phyloP scores from a whole-genome alignment of 1,140 invertebrate genomes.

The Phthorimaea operculella region DNA sequence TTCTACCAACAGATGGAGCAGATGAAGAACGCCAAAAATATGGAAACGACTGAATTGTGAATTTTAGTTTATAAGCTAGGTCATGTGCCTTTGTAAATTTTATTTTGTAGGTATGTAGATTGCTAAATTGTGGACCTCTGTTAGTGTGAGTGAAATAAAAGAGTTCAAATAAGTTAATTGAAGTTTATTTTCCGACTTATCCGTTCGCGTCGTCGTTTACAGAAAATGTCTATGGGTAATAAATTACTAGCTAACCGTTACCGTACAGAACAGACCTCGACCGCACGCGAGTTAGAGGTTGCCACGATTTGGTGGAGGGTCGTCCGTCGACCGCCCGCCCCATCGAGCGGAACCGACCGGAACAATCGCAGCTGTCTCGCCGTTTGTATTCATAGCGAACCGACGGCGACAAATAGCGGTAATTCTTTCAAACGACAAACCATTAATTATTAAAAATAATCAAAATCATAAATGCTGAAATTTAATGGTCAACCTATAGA shows the following conservation, averaged over 20 bases:
- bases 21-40: constrained; percentile 77
- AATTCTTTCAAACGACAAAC: too few species aligned
- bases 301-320: constrained; percentile 2
- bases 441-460: too few species aligned
- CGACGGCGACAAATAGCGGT: too few species aligned
- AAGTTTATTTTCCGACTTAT: too few species aligned
- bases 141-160: constrained; percentile 1
- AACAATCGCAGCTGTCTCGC: background rate
- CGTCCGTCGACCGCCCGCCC: background rate
- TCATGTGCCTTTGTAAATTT: background rate
- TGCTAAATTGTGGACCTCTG: too few species aligned
- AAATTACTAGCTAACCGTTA: too few species aligned
- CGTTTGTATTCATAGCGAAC: background rate
- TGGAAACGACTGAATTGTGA: constrained; percentile 87
- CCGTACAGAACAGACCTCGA: too few species aligned
- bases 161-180: background rate
- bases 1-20: constrained; percentile 73
- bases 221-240: too few species aligned
- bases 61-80: background rate
- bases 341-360: background rate
- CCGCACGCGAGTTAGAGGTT: background rate
- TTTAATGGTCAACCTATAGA: too few species aligned
- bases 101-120: background rate
- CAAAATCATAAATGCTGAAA: too few species aligned
- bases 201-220: too few species aligned